A percentile compares a stretch with the other conserved stretches of the same genome.
phyloP scores from a whole-genome alignment of 2,888 invertebrate species.

The Mesorhabditis belari region DNA sequence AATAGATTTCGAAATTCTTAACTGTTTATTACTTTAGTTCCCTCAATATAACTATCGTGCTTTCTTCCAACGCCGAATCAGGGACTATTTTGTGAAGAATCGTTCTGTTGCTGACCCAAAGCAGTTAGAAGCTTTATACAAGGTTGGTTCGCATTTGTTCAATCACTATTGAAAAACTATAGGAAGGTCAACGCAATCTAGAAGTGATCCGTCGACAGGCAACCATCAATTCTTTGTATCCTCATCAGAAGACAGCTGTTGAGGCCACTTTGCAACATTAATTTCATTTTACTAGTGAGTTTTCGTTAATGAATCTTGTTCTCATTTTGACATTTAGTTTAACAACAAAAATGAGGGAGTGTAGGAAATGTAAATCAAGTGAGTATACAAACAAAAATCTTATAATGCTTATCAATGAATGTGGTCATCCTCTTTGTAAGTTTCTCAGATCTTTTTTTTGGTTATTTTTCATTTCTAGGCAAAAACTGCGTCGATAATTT shows the following conservation, averaged over 20 bases:
- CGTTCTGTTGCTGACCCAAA: conserved; percentile 25
- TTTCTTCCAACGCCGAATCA: conserved; percentile 49
- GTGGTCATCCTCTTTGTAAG: conserved; percentile 94
- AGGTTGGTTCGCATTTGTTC: conserved; percentile 18
- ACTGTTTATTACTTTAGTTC: conserved; percentile 30
- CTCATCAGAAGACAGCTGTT: conserved; percentile 41
- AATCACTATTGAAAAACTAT: conserved; percentile 6
- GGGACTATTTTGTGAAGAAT: conserved; percentile 48
- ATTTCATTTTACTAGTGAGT: conserved; percentile 1
- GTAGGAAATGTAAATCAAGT: conserved; percentile 89
- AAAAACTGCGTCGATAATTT: conserved; percentile 60
- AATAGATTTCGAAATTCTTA: background rate
- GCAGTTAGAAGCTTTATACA: conserved; percentile 30
- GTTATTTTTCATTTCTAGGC: background rate
- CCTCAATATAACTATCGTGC: conserved; percentile 49
- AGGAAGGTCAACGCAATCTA: conserved; percentile 26
- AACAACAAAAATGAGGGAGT: conserved; percentile 60
- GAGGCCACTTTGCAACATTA: conserved; percentile 23
- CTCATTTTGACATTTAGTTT: background rate
- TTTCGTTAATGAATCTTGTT: background rate
- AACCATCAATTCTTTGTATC: conserved; percentile 28
- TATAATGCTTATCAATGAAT: conserved; percentile 93
- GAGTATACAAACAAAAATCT: conserved; percentile 93
- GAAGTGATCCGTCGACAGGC: conserved; percentile 32
- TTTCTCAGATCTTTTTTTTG: conserved; percentile 56